Percentiles rank a stretch among this genome's conserved stretches.
Evolutionary conservation across 2,888 invertebrate species (phyloP).

Genomic region (Drosophila yooni): DNA sequence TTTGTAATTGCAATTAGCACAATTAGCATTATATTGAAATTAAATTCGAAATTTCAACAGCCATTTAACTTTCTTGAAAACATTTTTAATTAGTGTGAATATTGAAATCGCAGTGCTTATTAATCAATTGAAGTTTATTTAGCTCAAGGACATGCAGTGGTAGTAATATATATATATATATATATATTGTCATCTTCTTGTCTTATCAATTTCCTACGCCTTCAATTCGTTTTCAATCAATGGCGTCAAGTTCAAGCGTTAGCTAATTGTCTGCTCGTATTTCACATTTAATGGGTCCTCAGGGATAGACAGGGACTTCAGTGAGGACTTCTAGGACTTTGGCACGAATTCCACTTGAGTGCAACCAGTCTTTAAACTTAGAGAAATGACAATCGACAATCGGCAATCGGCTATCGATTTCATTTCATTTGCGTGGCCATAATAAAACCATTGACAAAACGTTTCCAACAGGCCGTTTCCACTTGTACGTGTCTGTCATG

Average conservation of each 20-base stretch:
- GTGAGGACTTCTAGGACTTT: neutral
- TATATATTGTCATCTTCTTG: neutral
- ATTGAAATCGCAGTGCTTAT: neutral
- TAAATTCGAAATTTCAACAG: neutral
- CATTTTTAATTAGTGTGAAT: neutral
- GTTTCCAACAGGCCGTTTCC: slow-evolving; percentile 69
- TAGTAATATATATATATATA: neutral
- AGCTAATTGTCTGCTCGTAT: slow-evolving; percentile 42
- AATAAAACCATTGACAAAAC: slow-evolving; percentile 75
- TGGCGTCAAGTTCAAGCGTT: slow-evolving; percentile 11
- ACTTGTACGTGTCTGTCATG: slow-evolving; percentile 72
- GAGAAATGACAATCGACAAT: slow-evolving; percentile 39
- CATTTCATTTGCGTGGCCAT: slow-evolving; percentile 52
- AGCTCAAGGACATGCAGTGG: neutral
- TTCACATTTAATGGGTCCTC: slow-evolving; percentile 47
- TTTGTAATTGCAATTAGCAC: neutral
- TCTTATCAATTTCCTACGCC: neutral
- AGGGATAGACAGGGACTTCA: neutral
- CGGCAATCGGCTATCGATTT: slow-evolving; percentile 67
- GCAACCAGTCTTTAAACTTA: slow-evolving; percentile 33
- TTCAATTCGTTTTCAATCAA: slow-evolving; percentile 10
- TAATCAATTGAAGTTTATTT: neutral
- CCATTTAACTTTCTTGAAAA: too few species aligned
- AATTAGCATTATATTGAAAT: neutral
- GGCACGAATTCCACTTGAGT: slow-evolving; percentile 23